These are phyloP conservation scores for Bettongia penicillata DNA, from an alignment of 2,113 vertebrate species.

Conservation along the genomic window DNA sequence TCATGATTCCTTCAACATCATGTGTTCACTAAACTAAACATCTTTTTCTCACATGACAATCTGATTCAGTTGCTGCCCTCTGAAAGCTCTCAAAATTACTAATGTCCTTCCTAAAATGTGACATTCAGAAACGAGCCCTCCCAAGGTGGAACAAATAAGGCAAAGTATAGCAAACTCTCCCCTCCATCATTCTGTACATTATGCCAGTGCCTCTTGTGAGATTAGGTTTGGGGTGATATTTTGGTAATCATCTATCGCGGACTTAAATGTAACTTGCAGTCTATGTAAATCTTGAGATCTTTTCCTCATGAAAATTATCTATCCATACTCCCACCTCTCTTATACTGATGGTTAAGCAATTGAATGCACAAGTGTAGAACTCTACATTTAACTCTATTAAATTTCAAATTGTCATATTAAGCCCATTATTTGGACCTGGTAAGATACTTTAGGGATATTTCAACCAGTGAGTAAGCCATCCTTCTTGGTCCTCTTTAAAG, in stretches of 20 bases:
- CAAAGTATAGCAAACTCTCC: neutral
- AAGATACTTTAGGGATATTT: neutral
- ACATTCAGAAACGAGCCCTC: neutral
- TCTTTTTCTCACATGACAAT: neutral
- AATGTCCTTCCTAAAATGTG: neutral
- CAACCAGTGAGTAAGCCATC: neutral
- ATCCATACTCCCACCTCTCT: neutral
- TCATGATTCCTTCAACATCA: neutral
- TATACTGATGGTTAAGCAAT: neutral
- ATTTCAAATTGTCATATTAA: neutral
- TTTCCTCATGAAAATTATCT: neutral
- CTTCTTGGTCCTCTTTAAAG: neutral
- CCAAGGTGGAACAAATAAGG: neutral
- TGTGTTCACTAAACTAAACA: neutral
- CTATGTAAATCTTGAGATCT: neutral
- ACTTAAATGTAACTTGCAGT: neutral
- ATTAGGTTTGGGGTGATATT: neutral
- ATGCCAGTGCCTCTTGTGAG: neutral
- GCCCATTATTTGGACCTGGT: no score
- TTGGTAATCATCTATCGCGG: neutral
- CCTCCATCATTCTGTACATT: neutral
- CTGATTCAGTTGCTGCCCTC: neutral
- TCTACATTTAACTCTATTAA: neutral
- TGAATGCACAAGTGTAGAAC: neutral
- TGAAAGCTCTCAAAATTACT: neutral